Percentiles rank a stretch among this genome's conserved stretches.
phyloP scores from a whole-genome alignment of 2,888 invertebrate species.

The Megalurothrips usitatus region DNA sequence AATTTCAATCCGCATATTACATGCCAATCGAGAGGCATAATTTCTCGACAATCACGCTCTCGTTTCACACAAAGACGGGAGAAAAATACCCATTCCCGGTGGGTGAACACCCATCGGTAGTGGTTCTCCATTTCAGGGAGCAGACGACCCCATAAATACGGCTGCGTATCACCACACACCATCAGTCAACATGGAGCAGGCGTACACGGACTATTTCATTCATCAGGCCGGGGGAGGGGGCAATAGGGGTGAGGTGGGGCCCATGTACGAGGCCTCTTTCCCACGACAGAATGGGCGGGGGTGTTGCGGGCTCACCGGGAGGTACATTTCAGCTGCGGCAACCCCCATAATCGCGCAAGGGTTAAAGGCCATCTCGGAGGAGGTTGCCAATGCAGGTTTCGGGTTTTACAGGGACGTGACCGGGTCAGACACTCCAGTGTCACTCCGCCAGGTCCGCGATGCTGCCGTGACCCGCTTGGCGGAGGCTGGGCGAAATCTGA shows the following conservation, averaged over 20 bases:
- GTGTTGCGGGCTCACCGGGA: not conserved
- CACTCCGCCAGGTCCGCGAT: not conserved
- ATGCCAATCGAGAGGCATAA: not conserved
- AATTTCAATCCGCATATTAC: not conserved
- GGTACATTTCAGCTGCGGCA: not conserved
- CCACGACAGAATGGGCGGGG: not conserved
- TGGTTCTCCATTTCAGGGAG: not conserved
- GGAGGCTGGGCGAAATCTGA: too few species aligned
- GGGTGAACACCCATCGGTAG: not conserved
- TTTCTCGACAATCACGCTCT: not conserved
- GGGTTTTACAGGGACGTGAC: not conserved
- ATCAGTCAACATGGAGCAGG: not conserved
- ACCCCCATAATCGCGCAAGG: not conserved
- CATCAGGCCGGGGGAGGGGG: not conserved
- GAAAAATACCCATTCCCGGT: not conserved
- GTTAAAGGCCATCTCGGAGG: not conserved
- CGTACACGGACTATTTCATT: not conserved
- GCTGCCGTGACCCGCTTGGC: not conserved
- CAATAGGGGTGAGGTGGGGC: not conserved
- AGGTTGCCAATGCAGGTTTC: not conserved
- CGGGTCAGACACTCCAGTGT: not conserved
- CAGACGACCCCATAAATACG: not conserved
- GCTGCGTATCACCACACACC: not conserved
- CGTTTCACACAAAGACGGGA: not conserved
- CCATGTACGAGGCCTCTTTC: not conserved